Conservation (phyloP, 2,113 vertebrate genomes). For the Myiagra hebetior region DNA sequence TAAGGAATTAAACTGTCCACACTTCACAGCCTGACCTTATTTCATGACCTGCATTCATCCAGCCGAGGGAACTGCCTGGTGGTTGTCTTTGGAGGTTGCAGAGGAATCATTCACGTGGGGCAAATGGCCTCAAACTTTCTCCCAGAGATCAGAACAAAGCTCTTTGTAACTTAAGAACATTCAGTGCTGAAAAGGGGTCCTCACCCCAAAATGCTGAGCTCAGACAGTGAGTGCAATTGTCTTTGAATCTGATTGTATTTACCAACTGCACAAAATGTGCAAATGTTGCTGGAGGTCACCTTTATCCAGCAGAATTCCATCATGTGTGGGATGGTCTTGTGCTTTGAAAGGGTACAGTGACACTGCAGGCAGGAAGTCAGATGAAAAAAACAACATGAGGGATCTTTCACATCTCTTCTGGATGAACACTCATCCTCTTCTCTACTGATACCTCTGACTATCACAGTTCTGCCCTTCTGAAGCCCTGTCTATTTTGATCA, state of each 20-base stretch:
- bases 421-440: background rate
- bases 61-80: background rate
- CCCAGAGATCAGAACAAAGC: background rate
- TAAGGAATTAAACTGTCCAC: background rate
- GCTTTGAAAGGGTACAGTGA: background rate
- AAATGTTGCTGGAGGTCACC: background rate
- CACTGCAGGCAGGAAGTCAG: background rate
- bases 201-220: background rate
- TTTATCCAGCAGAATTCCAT: background rate
- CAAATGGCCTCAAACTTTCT: background rate
- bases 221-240: background rate
- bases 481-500: background rate
- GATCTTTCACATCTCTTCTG: background rate
- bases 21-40: background rate
- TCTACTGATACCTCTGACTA: background rate
- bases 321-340: accelerated
- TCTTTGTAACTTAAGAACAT: background rate
- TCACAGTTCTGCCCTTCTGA: background rate
- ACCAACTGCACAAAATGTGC: background rate
- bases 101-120: background rate
- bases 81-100: background rate
- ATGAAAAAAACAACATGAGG: background rate
- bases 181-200: background rate
- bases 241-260: background rate
- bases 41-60: background rate